Evolutionary conservation across 2,113 vertebrate species (phyloP), one percentile per base, ranked within the genome.

Genomic region (Poecilia latipinna): DNA sequence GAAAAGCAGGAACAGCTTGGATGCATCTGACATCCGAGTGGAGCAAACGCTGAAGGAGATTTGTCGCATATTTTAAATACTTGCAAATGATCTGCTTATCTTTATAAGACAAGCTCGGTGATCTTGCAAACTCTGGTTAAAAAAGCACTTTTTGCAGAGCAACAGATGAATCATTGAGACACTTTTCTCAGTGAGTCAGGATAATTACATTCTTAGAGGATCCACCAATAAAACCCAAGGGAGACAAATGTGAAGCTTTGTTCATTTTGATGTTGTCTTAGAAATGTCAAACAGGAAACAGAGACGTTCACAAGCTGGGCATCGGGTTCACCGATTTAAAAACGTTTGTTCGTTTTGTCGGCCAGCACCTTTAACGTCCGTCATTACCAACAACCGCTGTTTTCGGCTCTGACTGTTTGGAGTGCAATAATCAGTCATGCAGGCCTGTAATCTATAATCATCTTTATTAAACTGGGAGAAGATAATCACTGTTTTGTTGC

Each of bases 401-500:
- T 57, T 7, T n/a, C 2, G 8, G 19, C 22, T 8, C 6, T 54
- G 22, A 17, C 51, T 57, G 51, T n/a, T 57, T 57, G 11, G 24
- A 57, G 24, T 57, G 51, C 51, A 57, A 3, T 57, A 57, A 57
- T 57, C 22, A 57, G 19, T 66, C 48, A 8, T 12, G 17, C 54
- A 39, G 17, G 28, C 10, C 24, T 31, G 44, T 28, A 28, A 65
- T 17, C 24, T 73, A 10, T 57, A 54, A 57, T 54, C 51, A 66
- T 42, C 65, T 0, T 0, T 31, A 65, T 4, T 65, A 57, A 60
- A 29, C 28, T 63, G 28, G 28, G 28, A 66, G 62, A 54, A 39
- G 44, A 54, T 65, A 33, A 65, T 74, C 62, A 65, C 15, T 17
- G 26, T 33, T 26, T 74, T 29, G 29, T 31, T 63, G 29, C 61